A percentile compares a stretch with the other conserved stretches of the same genome.
phyloP scores from a whole-genome alignment of 2,113 vertebrate genomes.

The Ictalurus furcatus region DNA sequence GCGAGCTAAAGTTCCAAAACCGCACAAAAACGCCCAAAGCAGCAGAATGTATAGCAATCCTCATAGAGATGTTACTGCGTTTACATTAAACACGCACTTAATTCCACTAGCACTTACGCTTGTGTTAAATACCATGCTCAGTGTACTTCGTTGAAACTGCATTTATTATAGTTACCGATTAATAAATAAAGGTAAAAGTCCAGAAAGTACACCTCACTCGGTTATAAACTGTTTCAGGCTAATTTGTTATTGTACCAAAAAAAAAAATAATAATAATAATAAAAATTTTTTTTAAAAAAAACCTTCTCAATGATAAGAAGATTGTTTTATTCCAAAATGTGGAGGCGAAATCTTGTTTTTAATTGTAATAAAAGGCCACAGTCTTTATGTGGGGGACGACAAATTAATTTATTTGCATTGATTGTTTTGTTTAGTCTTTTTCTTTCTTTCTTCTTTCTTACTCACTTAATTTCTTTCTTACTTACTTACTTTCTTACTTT shows the following conservation, averaged over 20 bases:
- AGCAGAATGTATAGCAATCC: background rate
- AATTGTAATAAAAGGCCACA: background rate
- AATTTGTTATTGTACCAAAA: background rate
- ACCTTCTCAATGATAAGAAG: background rate
- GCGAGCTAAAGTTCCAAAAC: background rate
- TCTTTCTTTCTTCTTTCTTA: background rate
- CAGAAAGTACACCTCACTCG: background rate
- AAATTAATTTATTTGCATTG: background rate
- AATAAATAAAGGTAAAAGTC: background rate
- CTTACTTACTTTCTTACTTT: background rate
- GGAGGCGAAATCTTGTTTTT: background rate
- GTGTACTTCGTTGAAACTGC: background rate
- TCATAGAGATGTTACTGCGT: background rate
- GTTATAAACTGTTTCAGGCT: background rate
- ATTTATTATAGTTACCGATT: background rate
- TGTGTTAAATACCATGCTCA: background rate
- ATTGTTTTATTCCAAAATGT: background rate
- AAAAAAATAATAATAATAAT: background rate
- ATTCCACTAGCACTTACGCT: background rate
- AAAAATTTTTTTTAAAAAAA: background rate
- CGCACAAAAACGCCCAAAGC: background rate
- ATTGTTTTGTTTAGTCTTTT: background rate
- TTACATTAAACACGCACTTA: background rate
- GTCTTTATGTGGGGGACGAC: background rate
- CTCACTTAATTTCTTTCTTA: background rate